phyloP scores from a whole-genome alignment of 2,797 vertebrate species.

The Gymnodraco acuticeps region DNA sequence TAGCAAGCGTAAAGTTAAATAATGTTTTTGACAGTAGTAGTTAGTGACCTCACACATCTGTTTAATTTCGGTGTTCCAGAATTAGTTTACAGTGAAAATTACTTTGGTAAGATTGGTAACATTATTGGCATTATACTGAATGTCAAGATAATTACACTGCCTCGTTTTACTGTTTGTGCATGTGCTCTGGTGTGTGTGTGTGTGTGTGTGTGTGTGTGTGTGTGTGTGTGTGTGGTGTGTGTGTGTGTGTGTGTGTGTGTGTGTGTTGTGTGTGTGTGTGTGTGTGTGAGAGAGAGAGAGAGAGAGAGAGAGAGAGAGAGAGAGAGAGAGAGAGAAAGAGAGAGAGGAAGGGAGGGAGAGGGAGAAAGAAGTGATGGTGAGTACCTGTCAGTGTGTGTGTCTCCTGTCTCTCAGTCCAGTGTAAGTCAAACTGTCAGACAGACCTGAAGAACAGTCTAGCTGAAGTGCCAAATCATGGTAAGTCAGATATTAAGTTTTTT shows the following conservation, averaged over 20 bases:
- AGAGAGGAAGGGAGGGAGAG: conserved; percentile 22
- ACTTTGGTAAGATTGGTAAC: background rate
- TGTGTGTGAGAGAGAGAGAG: no score
- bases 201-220: background rate
- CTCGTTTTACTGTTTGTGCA: background rate
- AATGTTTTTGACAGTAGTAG: background rate
- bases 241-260: background rate
- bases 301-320: background rate
- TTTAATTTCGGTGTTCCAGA: background rate
- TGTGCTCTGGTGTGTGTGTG: background rate
- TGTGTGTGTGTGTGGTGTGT: background rate
- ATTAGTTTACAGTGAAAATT: background rate
- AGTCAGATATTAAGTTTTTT: conserved; percentile 34
- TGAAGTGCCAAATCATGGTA: conserved; percentile 55
- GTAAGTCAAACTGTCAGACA: conserved; percentile 49
- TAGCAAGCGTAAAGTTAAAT: background rate
- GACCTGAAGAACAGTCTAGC: conserved; percentile 24
- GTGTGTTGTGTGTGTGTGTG: no score
- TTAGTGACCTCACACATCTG: background rate
- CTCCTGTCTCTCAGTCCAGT: conserved; percentile 57
- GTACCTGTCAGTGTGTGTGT: conserved; percentile 73
- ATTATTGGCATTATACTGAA: no score
- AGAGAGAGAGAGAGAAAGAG: no score
- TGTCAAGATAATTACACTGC: background rate
- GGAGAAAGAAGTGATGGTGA: conserved; percentile 77